Conservation (phyloP, 2,797 vertebrate genomes). For the Gymnoscopelus braueri region DNA sequence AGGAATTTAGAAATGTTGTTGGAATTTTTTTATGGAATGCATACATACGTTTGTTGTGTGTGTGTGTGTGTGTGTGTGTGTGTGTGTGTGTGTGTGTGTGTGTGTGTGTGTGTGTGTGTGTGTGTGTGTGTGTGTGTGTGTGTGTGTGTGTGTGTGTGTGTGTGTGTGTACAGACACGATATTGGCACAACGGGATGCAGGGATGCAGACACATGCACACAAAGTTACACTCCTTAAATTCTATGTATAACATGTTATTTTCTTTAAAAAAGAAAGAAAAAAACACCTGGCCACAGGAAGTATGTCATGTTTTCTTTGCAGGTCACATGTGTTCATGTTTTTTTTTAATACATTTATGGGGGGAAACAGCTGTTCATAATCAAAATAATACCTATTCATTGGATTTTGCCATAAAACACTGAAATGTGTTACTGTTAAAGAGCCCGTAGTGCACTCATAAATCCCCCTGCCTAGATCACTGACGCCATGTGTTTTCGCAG, state of each 20-base stretch:
- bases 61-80: neutral
- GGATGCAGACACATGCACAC: neutral
- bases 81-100: neutral
- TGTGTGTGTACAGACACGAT: neutral
- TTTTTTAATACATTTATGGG: constrained; percentile 29
- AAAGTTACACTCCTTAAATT: constrained; percentile 1
- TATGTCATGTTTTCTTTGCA: constrained; percentile 40
- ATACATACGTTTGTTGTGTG: neutral
- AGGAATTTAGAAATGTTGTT: neutral
- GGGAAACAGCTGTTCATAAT: constrained; percentile 63
- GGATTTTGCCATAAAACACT: constrained; percentile 46
- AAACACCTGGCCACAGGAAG: constrained; percentile 6
- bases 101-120: neutral
- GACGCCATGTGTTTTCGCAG: neutral
- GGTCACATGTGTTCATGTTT: constrained; percentile 23
- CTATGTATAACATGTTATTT: constrained; percentile 8
- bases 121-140: neutral
- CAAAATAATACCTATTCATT: constrained; percentile 46
- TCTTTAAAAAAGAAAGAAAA: neutral
- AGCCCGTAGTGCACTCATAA: constrained; percentile 13
- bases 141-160: neutral
- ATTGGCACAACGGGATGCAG: neutral
- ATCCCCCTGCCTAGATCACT: constrained; percentile 8
- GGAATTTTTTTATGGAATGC: constrained; percentile 32
- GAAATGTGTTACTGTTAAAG: constrained; percentile 22